Evolutionary conservation across 2,113 vertebrate species (phyloP).

Genomic region (Zootoca vivipara): DNA sequence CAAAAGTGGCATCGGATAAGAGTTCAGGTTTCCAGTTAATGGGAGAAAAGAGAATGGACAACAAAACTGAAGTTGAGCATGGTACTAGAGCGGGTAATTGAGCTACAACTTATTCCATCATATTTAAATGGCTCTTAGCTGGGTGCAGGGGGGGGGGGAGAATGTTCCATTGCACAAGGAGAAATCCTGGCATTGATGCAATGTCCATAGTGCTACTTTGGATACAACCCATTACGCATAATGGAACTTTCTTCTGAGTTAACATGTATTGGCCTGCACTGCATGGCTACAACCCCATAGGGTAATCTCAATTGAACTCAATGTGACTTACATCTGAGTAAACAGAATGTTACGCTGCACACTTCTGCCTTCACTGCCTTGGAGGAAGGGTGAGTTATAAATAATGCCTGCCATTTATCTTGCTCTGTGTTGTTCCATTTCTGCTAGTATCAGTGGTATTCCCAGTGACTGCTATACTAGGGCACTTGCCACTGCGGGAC

Average conservation of each 20-base stretch:
- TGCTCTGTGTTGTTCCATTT: background rate
- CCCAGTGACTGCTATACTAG: background rate
- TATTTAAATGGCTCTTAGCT: background rate
- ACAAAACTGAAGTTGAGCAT: background rate
- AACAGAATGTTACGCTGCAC: background rate
- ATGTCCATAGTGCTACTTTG: too few relatives aligned
- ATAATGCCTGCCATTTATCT: background rate
- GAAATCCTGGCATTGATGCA: too few relatives aligned
- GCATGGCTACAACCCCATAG: background rate
- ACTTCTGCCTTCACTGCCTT: too few relatives aligned
- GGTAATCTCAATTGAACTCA: background rate
- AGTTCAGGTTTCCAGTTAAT: background rate
- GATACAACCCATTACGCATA: background rate
- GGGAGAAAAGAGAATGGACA: background rate
- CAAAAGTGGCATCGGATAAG: background rate
- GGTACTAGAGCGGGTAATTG: background rate
- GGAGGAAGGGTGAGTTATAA: background rate
- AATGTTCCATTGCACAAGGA: too few relatives aligned
- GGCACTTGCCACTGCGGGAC: background rate
- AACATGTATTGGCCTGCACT: too few relatives aligned
- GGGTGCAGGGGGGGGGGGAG: too few relatives aligned
- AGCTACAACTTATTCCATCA: background rate
- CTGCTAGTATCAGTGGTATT: background rate
- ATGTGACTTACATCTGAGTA: background rate
- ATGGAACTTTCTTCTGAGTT: background rate